Conservation (phyloP, 2,797 vertebrate species). For the Pangasius mekongensis region DNA sequence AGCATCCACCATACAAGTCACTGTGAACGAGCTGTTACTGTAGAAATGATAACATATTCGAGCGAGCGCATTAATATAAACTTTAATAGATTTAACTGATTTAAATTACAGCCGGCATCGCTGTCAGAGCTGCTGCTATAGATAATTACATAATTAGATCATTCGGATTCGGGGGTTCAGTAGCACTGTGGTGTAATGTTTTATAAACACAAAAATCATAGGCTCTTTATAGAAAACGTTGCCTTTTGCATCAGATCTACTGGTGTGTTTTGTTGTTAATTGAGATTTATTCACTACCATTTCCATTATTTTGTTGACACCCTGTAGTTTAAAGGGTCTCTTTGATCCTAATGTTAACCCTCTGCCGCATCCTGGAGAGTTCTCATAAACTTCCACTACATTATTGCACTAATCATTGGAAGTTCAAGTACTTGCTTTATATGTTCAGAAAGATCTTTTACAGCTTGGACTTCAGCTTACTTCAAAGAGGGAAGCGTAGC, state of each 20-base stretch:
- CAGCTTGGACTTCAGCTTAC: conserved; percentile 5
- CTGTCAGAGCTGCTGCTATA: not conserved
- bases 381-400: conserved; percentile 21
- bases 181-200: not conserved
- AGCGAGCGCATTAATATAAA: not conserved
- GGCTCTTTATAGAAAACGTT: not conserved
- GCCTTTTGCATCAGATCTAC: not conserved
- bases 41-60: not conserved
- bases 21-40: not conserved
- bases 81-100: not conserved
- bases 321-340: conserved; percentile 12
- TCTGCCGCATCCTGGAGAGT: not conserved
- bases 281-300: conserved; percentile 21
- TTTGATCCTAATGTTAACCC: conserved; percentile 28
- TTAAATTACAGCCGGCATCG: not conserved
- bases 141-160: no score
- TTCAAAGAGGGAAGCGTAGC: conserved; percentile 17
- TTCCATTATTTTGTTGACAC: conserved; percentile 23
- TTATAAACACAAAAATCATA: conserved; percentile 1
- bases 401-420: conserved; percentile 23
- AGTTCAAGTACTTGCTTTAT: conserved; percentile 7
- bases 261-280: conserved; percentile 24
- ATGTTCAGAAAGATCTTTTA: conserved; percentile 21
- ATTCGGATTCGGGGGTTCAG: not conserved
- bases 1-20: not conserved